phyloP scores from a whole-genome alignment of 2,797 vertebrate genomes.

The Falco biarmicus region DNA sequence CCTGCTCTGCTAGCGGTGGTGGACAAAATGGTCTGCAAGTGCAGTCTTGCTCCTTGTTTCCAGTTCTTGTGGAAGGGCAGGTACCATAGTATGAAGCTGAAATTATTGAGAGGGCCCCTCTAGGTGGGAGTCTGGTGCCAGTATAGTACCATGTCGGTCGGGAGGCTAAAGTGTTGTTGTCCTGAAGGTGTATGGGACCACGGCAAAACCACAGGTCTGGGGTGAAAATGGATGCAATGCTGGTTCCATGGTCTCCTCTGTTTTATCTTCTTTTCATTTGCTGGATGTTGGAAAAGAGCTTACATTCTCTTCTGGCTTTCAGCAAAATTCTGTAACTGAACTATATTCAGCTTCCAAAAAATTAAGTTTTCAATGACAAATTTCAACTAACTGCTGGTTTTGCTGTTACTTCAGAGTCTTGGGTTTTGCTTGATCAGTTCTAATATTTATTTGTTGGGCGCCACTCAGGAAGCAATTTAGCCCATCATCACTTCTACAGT shows the following conservation, averaged over 20 bases:
- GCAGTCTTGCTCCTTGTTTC: not conserved
- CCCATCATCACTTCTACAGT: not conserved
- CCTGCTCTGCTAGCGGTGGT: not conserved
- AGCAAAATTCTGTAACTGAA: not conserved
- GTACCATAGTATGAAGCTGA: not conserved
- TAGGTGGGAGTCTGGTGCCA: not conserved
- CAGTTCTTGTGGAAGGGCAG: not conserved
- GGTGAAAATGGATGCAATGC: not conserved
- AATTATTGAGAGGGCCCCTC: not conserved
- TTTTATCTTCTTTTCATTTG: not conserved
- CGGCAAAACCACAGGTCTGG: not conserved
- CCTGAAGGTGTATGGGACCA: not conserved
- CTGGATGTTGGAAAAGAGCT: not conserved
- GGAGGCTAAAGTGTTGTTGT: not conserved
- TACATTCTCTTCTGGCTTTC: not conserved
- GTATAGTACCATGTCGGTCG: fast-evolving
- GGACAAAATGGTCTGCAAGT: not conserved
- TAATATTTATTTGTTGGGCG: conserved; percentile 38
- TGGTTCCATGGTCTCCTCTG: not conserved
- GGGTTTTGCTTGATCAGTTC: not conserved
- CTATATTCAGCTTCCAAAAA: conserved; percentile 28
- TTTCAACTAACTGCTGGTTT: conserved; percentile 43
- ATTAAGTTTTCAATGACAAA: conserved; percentile 12
- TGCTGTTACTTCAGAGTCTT: conserved; percentile 7
- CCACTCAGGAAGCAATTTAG: conserved; percentile 26